phyloP scores from a whole-genome alignment of 2,113 vertebrate genomes.

The Brienomyrus longianalis region DNA sequence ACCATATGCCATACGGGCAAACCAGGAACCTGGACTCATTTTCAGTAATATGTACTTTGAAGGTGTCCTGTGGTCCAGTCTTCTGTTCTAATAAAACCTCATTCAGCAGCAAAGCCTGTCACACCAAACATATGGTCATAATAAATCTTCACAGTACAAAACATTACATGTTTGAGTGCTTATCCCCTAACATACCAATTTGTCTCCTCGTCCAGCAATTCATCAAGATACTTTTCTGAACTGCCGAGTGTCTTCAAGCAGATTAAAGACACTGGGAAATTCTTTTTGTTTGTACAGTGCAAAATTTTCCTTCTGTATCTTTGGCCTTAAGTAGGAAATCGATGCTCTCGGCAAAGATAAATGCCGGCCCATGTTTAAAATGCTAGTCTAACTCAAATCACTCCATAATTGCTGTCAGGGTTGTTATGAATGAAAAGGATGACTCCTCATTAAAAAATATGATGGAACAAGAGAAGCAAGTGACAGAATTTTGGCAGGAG shows the following conservation, averaged over 20 bases:
- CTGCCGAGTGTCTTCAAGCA: neutral
- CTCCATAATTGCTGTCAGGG: neutral
- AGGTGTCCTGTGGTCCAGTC: neutral
- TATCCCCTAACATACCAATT: neutral
- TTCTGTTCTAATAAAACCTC: neutral
- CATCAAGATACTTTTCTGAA: neutral
- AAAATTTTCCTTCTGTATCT: neutral
- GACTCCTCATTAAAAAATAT: neutral
- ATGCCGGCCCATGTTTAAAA: neutral
- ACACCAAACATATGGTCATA: conserved; percentile 1
- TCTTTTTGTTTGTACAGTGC: neutral
- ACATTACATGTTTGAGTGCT: neutral
- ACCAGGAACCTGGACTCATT: neutral
- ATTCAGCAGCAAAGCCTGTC: neutral
- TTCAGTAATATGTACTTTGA: neutral
- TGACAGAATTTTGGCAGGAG: neutral
- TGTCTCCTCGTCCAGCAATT: neutral
- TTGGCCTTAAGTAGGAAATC: neutral
- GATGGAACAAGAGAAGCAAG: neutral
- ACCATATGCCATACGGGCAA: neutral
- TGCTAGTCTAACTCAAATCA: neutral
- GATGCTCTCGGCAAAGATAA: neutral
- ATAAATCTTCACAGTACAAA: conserved; percentile 6
- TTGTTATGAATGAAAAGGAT: conserved; percentile 4
- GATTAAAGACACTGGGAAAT: neutral